Conservation (phyloP, 2,113 vertebrate genomes). For the Caloenas nicobarica region DNA sequence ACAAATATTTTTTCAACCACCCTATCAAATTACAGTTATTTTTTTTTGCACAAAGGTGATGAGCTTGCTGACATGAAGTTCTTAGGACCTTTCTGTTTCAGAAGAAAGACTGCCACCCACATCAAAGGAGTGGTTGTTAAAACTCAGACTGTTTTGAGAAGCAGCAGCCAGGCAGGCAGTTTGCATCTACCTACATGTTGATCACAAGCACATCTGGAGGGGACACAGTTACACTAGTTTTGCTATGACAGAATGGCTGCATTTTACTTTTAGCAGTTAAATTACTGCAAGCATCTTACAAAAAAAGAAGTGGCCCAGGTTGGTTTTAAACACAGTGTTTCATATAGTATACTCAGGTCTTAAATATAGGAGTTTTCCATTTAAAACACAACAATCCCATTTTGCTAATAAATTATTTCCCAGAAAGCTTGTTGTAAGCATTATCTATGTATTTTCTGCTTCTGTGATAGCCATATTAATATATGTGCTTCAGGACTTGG, state of each 20-base stretch:
- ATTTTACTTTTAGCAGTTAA: background rate
- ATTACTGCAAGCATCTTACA: background rate
- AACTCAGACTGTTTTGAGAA: background rate
- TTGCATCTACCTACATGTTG: background rate
- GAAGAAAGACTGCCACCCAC: background rate
- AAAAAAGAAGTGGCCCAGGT: rapidly evolving
- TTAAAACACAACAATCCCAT: background rate
- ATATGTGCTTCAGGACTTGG: background rate
- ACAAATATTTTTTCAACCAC: background rate
- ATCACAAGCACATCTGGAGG: background rate
- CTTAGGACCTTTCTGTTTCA: background rate
- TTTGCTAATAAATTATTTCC: background rate
- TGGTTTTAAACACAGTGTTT: background rate
- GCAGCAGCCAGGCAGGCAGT: background rate
- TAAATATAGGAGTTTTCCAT: background rate
- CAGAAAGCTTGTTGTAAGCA: background rate
- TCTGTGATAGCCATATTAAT: background rate
- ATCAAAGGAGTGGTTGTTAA: background rate
- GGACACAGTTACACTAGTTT: background rate
- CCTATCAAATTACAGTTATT: background rate
- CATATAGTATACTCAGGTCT: background rate
- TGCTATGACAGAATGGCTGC: background rate
- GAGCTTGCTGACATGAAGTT: background rate
- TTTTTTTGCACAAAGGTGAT: background rate
- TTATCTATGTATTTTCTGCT: background rate